phyloP scores from a whole-genome alignment of 1,140 invertebrate genomes.

The Apis cerana region DNA sequence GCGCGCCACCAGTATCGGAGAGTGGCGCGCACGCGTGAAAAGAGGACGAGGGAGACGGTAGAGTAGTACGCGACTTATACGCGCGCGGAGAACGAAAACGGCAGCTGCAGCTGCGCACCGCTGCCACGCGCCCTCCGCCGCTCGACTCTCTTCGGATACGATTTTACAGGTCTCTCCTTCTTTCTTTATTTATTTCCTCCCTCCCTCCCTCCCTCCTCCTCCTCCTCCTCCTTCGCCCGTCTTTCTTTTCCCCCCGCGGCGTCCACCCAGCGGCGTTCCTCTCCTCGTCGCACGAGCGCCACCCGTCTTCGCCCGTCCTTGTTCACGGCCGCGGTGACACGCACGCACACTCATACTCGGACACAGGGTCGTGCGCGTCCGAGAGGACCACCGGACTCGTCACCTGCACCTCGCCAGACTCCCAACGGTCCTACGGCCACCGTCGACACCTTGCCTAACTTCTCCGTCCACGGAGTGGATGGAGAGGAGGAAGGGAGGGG shows the following conservation, averaged over 20 bases:
- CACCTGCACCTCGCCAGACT: constrained; percentile 71
- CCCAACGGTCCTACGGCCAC: constrained; percentile 65
- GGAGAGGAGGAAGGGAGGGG: no score
- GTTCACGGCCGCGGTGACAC: constrained; percentile 54
- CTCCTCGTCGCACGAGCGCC: constrained; percentile 9
- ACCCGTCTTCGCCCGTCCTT: constrained; percentile 22
- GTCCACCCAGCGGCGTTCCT: constrained; percentile 29
- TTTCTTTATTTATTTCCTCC: constrained; percentile 1
- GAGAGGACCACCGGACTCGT: constrained; percentile 77
- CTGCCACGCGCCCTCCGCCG: constrained; percentile 76
- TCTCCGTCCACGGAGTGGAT: constrained; percentile 15
- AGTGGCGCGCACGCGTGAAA: constrained; percentile 45
- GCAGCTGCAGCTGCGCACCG: constrained; percentile 75
- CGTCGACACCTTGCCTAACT: constrained; percentile 73
- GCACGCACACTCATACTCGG: constrained; percentile 53
- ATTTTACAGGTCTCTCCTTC: constrained; percentile 63
- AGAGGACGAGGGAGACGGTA: constrained; percentile 20
- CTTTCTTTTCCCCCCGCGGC: constrained; percentile 22
- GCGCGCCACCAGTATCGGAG: constrained; percentile 66
- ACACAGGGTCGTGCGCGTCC: constrained; percentile 49
- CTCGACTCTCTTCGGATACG: constrained; percentile 53
- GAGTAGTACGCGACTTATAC: constrained; percentile 4
- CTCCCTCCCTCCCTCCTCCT: constrained; percentile 1
- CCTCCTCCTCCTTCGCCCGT: constrained; percentile 11
- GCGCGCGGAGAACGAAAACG: constrained; percentile 55